These are phyloP conservation scores for Lacerta agilis DNA, from an alignment of 2,797 vertebrate genomes.

Conservation along the genomic window DNA sequence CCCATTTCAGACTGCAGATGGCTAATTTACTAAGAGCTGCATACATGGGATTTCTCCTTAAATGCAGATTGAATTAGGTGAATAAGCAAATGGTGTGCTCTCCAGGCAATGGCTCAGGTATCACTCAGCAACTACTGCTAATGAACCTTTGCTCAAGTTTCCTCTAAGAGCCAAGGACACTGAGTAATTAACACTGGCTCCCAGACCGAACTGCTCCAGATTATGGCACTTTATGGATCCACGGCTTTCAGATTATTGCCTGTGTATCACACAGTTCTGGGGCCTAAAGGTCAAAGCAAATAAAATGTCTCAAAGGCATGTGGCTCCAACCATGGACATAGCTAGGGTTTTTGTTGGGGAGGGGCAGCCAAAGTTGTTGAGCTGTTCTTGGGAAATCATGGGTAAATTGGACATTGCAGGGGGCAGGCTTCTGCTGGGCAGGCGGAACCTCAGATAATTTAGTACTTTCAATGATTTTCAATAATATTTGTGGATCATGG, in stretches of 20 bases:
- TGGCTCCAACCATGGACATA: not conserved
- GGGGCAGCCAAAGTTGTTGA: too few species aligned
- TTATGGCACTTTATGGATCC: not conserved
- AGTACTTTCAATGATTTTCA: too few species aligned
- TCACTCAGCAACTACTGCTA: not conserved
- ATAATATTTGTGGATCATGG: too few species aligned
- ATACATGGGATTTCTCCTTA: not conserved
- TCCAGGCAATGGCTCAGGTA: constrained; percentile 26
- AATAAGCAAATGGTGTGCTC: constrained; percentile 24
- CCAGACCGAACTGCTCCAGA: not conserved
- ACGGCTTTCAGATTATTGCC: not conserved
- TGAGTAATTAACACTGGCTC: not conserved
- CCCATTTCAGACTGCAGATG: not conserved
- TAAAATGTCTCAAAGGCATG: not conserved
- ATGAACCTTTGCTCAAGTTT: constrained; percentile 27
- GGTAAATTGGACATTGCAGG: too few species aligned
- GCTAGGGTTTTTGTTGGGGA: too few species aligned
- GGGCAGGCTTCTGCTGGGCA: too few species aligned
- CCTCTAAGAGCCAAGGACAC: not conserved
- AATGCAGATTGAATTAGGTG: not conserved
- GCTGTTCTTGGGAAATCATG: too few species aligned
- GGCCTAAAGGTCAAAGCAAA: not conserved
- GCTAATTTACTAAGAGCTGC: constrained; percentile 7
- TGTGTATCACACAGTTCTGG: not conserved
- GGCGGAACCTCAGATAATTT: too few species aligned